phyloP scores from a whole-genome alignment of 1,140 invertebrate species.

The Vanessa tameamea region DNA sequence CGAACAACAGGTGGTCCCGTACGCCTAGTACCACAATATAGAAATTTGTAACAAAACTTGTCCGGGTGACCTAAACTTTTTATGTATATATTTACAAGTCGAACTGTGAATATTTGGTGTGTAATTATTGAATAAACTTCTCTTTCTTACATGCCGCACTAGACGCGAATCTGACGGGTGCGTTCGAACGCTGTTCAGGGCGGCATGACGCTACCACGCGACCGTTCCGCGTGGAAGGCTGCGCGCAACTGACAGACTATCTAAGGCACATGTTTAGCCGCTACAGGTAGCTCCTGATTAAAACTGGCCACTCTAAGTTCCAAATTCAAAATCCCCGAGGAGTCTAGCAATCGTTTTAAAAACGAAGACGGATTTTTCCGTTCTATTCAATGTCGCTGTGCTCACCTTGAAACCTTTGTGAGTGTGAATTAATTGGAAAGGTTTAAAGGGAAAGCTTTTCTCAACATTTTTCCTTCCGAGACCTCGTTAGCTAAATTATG shows the following conservation, averaged over 20 bases:
- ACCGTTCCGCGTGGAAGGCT: constrained; percentile 75
- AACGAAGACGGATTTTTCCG: constrained; percentile 20
- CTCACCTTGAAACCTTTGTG: constrained; percentile 9
- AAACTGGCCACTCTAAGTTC: constrained; percentile 50
- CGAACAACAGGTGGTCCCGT: constrained; percentile 70
- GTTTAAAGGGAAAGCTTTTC: constrained; percentile 10
- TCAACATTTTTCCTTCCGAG: neutral
- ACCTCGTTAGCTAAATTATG: constrained; percentile 6
- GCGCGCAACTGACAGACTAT: constrained; percentile 70
- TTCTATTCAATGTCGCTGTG: constrained; percentile 5
- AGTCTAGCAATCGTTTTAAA: constrained; percentile 23
- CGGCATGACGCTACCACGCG: constrained; percentile 61
- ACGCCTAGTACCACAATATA: constrained; percentile 17
- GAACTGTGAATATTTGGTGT: neutral
- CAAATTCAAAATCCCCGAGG: constrained; percentile 54
- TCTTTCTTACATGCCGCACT: constrained; percentile 41
- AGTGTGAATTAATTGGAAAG: constrained; percentile 17
- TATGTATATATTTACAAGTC: neutral
- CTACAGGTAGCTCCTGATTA: constrained; percentile 74
- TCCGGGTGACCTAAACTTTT: neutral
- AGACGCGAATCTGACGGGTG: constrained; percentile 45
- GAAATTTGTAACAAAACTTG: constrained; percentile 28
- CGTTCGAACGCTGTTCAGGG: constrained; percentile 51
- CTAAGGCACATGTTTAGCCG: constrained; percentile 53
- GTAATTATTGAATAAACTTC: neutral